Conservation (phyloP, 2,888 invertebrate genomes). For the Torymus auratus region DNA sequence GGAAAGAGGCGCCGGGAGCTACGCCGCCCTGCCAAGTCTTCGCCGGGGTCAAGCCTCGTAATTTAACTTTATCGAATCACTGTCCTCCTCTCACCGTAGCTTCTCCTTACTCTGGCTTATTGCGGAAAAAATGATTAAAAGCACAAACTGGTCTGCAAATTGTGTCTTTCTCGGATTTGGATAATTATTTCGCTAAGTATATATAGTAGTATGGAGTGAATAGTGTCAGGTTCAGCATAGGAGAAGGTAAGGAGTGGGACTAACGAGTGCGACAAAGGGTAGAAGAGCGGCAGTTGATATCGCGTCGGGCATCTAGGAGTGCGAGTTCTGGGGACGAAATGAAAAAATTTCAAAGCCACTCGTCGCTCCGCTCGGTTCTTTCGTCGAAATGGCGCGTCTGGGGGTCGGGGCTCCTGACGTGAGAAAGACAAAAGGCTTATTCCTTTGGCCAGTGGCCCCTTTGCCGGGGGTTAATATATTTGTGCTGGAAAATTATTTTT, state of each 20-base stretch:
- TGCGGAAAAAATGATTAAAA: constrained; percentile 22
- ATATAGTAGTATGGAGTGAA: too few relatives aligned
- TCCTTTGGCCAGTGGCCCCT: constrained; percentile 43
- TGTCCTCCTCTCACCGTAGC: constrained; percentile 46
- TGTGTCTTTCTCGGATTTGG: too few relatives aligned
- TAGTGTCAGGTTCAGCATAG: too few relatives aligned
- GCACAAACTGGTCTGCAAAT: too few relatives aligned
- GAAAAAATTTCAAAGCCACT: constrained; percentile 27
- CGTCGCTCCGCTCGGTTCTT: neutral
- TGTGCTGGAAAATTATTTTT: constrained; percentile 73
- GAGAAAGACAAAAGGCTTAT: constrained; percentile 55
- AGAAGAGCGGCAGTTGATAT: neutral
- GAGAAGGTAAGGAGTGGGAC: too few relatives aligned
- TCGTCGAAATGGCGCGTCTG: neutral
- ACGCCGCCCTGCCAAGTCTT: constrained; percentile 46
- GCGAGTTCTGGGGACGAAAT: constrained; percentile 35
- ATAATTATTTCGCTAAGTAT: too few relatives aligned
- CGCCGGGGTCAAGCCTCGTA: constrained; percentile 57
- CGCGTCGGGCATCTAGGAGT: neutral
- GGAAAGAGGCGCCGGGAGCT: constrained; percentile 42
- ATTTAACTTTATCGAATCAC: constrained; percentile 65
- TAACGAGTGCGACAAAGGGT: too few relatives aligned
- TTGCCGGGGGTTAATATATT: constrained; percentile 70
- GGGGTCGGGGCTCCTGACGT: constrained; percentile 1
- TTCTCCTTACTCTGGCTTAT: constrained; percentile 12